Conservation (phyloP, 2,888 invertebrate species). For the Temnothorax rugatulus region DNA sequence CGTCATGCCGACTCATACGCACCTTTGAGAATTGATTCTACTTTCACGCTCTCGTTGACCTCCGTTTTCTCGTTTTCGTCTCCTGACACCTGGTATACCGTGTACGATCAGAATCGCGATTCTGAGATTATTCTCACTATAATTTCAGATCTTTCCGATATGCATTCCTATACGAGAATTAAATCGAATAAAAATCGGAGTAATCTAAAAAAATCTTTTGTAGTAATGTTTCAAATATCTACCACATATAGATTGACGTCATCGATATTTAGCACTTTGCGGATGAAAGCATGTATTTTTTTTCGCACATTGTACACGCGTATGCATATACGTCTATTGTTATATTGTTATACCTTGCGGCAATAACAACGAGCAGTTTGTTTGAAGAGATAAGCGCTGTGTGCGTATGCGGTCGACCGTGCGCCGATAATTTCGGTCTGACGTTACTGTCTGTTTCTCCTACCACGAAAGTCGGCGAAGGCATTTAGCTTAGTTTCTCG, state of each 20-base stretch:
- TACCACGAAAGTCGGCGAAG: constrained; percentile 23
- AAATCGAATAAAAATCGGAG: neutral
- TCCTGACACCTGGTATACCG: neutral
- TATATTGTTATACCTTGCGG: constrained; percentile 60
- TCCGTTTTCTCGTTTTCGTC: constrained; percentile 54
- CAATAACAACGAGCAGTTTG: constrained; percentile 52
- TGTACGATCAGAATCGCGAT: neutral
- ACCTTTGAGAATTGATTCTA: constrained; percentile 64
- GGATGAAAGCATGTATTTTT: constrained; percentile 56
- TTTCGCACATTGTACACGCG: neutral
- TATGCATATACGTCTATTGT: neutral
- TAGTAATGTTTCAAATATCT: neutral
- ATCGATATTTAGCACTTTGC: constrained; percentile 60
- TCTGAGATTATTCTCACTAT: constrained; percentile 10
- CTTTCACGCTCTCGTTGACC: constrained; percentile 59
- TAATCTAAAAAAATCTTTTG: neutral
- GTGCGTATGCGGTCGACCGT: constrained; percentile 44
- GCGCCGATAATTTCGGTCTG: constrained; percentile 68
- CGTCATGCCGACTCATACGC: constrained; percentile 60
- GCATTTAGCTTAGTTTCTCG: constrained; percentile 26
- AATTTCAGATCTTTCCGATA: neutral
- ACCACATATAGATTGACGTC: constrained; percentile 9
- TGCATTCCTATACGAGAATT: neutral
- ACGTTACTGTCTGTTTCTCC: constrained; percentile 71
- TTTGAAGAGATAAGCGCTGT: constrained; percentile 69